Evolutionary conservation across 2,888 invertebrate species (phyloP).

Genomic region (Nomada fucata): DNA sequence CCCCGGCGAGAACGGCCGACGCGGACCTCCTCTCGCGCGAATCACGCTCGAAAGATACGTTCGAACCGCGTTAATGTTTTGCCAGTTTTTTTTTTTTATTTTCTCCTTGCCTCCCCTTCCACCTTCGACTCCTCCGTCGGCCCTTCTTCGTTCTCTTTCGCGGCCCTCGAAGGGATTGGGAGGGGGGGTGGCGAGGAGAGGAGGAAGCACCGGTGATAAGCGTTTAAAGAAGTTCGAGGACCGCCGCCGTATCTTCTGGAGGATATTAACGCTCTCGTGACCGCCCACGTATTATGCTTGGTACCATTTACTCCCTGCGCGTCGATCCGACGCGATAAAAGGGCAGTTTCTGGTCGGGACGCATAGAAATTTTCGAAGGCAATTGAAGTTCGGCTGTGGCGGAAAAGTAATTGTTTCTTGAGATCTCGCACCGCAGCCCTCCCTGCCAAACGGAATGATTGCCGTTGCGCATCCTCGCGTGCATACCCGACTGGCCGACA

Average conservation of each 20-base stretch:
- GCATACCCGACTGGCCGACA: slow-evolving; percentile 60
- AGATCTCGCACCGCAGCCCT: not conserved
- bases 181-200: not conserved
- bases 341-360: not conserved
- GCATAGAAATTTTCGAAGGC: not conserved
- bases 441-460: not conserved
- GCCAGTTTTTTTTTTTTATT: not conserved
- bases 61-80: slow-evolving; percentile 53
- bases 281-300: slow-evolving; percentile 27
- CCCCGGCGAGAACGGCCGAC: slow-evolving; percentile 10
- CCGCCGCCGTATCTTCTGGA: slow-evolving; percentile 39
- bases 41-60: slow-evolving; percentile 45
- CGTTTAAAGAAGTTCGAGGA: slow-evolving; percentile 46
- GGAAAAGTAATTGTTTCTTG: not conserved
- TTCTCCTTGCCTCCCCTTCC: not conserved
- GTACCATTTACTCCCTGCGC: not conserved
- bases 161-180: slow-evolving; percentile 18
- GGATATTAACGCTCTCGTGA: slow-evolving; percentile 50
- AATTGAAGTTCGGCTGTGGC: too few relatives aligned
- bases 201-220: slow-evolving; percentile 52
- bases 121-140: not conserved
- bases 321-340: not conserved
- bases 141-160: slow-evolving; percentile 7
- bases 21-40: slow-evolving; percentile 35
- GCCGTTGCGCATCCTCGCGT: slow-evolving; percentile 10